Conservation (phyloP, 2,113 vertebrate species). For the Danionella cerebrum region DNA sequence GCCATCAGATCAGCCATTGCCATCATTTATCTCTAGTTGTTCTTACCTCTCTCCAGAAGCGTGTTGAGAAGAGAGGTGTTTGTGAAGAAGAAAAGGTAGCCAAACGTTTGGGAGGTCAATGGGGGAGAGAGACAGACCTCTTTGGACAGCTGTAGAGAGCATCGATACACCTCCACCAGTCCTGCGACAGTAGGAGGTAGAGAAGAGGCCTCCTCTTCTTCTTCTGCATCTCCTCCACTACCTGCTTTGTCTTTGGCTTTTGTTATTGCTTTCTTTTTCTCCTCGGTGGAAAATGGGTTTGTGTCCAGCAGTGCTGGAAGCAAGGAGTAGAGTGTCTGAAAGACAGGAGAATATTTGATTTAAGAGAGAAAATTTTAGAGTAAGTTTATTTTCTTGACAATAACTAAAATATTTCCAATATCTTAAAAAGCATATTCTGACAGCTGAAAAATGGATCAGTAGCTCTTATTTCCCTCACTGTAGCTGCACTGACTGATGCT, state of each 20-base stretch:
- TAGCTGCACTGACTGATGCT: neutral
- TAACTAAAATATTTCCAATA: too few relatives aligned
- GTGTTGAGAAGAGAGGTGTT: conserved; percentile 91
- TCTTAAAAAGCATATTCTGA: too few relatives aligned
- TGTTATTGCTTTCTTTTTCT: conserved; percentile 59
- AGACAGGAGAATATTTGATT: conserved; percentile 22
- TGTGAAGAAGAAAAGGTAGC: conserved; percentile 92
- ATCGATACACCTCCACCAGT: conserved; percentile 79
- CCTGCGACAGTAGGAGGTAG: conserved; percentile 75
- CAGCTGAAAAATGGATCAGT: too few relatives aligned
- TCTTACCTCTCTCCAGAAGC: conserved; percentile 80
- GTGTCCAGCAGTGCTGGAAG: conserved; percentile 83
- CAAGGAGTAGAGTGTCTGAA: conserved; percentile 81
- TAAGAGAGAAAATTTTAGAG: too few relatives aligned
- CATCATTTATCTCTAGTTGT: neutral
- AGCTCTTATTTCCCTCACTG: neutral
- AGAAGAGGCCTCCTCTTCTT: conserved; percentile 61
- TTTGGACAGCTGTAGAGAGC: conserved; percentile 73
- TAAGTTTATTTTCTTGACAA: too few relatives aligned
- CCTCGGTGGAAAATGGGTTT: conserved; percentile 76
- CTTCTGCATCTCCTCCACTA: conserved; percentile 45
- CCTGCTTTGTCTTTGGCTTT: conserved; percentile 32
- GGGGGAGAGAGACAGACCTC: conserved; percentile 80
- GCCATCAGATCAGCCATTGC: neutral
- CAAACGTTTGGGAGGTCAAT: conserved; percentile 86